phyloP scores from a whole-genome alignment of 2,888 invertebrate species.

The Eudemis profundana region DNA sequence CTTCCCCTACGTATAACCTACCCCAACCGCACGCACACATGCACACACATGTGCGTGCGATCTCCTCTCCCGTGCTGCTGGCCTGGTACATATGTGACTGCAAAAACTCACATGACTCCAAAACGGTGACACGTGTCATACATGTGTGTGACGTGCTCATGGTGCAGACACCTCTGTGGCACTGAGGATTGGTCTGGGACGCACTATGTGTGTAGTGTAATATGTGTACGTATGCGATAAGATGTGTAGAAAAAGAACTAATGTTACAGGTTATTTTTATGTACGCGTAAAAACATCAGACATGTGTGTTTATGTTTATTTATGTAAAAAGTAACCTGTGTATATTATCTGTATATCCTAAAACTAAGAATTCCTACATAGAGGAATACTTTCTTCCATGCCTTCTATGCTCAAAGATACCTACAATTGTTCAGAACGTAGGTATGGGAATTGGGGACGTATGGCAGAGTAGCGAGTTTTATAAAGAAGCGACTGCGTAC shows the following conservation, averaged over 20 bases:
- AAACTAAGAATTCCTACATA: no score
- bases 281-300: not conserved
- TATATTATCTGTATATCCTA: no score
- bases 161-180: constrained; percentile 21
- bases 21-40: constrained; percentile 56
- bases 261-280: not conserved
- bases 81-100: constrained; percentile 81
- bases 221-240: constrained; percentile 19
- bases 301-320: no score
- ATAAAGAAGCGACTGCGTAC: not conserved
- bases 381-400: no score
- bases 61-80: constrained; percentile 59
- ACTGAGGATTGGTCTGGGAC: constrained; percentile 28
- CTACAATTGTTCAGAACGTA: no score
- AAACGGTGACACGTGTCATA: constrained; percentile 61
- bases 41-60: constrained; percentile 58
- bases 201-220: not conserved
- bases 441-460: not conserved
- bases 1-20: constrained; percentile 49
- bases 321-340: no score
- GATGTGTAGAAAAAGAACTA: not conserved
- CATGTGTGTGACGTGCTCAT: constrained; percentile 50
- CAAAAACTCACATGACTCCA: constrained; percentile 78
- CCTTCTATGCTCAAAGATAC: not conserved
- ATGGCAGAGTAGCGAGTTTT: not conserved